phyloP scores from a whole-genome alignment of 2,888 invertebrate genomes.

The Dryocosmus kuriphilus region DNA sequence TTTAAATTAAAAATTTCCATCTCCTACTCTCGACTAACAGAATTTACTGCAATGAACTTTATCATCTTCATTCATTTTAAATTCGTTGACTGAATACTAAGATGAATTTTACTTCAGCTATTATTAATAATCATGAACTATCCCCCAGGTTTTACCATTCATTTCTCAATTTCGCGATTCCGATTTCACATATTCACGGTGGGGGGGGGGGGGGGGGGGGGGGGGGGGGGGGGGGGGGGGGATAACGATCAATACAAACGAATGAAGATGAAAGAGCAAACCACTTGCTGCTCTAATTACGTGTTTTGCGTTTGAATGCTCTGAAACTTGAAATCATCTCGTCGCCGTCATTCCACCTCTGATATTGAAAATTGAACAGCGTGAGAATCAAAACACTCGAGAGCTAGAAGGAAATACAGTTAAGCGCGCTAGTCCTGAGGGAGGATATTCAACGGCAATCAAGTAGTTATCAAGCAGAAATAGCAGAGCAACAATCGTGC shows the following conservation, averaged over 20 bases:
- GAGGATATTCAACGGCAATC: slow-evolving; percentile 39
- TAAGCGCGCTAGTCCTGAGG: slow-evolving; percentile 16
- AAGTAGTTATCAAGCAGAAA: slow-evolving; percentile 39
- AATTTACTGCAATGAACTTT: background rate
- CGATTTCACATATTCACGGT: background rate
- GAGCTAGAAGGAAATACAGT: slow-evolving; percentile 12
- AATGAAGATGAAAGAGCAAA: background rate
- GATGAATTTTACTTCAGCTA: no score
- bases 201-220: background rate
- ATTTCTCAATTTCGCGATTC: background rate
- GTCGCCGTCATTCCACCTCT: background rate
- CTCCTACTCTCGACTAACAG: background rate
- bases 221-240: background rate
- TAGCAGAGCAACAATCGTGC: slow-evolving; percentile 26
- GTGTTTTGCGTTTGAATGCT: slow-evolving; percentile 6
- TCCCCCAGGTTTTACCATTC: background rate
- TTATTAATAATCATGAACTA: background rate
- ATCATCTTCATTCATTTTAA: background rate
- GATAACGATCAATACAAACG: background rate
- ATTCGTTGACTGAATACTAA: background rate
- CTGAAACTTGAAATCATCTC: slow-evolving; percentile 3
- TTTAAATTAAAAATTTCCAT: background rate
- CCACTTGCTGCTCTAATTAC: slow-evolving; percentile 15
- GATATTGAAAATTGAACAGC: slow-evolving; percentile 28
- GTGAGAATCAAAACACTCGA: slow-evolving; percentile 28